Base-by-base conservation (phyloP, 2,113 vertebrate species). In the Symphodus melops region DNA sequence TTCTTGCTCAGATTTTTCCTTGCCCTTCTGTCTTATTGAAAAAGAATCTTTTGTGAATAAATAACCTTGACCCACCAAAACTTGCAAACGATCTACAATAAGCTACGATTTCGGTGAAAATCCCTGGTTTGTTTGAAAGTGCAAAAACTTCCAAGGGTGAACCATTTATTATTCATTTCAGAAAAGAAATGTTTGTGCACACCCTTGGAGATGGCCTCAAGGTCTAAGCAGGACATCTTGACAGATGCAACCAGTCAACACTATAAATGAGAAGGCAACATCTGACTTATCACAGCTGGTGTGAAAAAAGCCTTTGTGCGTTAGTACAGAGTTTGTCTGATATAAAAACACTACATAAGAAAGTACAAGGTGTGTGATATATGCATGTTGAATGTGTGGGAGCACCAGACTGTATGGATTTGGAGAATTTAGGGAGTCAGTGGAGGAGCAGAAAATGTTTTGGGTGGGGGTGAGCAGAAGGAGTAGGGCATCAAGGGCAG, bases 391-490 rank as follows among this genome's bases (percentile, higher is more conserved):
- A 55, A 68, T 65, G 64, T 54, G 72, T 49, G 66, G 74, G 70
- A 67, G 63, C 37, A 48, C 28, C 54, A 28, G 61, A 39, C 16
- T 3, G 5, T 56, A 49, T 59, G 42, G 66, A 51, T 42, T 8
- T 39, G 8, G 53, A 23, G 58, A 66, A 61, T 73, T 59, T 73
- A 84, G 76, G 81, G 86, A 83, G 83, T 68, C 59, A 75, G 59
- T 51, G 68, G 67, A 65, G 60, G 64, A 59, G 52, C 42, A 75
- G 65, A 70, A 71, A 46, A 78, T 73, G 64, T 49, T 55, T 42
- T 54, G 67, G 72, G 67, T 54, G 66, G 64, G 42, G 39, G 74
- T 55, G 68, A 77, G n/a, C 57, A 61, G 67, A 37, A 23, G 60
- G 75, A 63, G 23, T 58, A 68, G 77, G 56, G 59, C 19, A 68